Percentiles rank a stretch among this genome's conserved stretches.
phyloP scores from a whole-genome alignment of 2,888 invertebrate genomes.

The Athetis lepigone region DNA sequence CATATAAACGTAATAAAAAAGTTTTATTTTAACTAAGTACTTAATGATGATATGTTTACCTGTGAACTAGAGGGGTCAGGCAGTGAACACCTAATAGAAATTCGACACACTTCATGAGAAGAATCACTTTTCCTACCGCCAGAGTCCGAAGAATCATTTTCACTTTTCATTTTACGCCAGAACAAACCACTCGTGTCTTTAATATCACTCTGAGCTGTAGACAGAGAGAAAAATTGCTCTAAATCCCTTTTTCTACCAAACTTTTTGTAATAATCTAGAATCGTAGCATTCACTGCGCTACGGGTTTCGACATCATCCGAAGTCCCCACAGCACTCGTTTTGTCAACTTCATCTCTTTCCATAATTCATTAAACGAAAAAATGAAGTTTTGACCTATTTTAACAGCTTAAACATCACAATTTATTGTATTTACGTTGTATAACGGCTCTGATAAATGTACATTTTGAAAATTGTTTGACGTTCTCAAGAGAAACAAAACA shows the following conservation, averaged over 20 bases:
- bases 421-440: constrained; percentile 41
- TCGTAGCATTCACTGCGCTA: constrained; percentile 81
- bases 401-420: constrained; percentile 44
- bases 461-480: constrained; percentile 67
- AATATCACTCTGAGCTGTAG: constrained; percentile 84
- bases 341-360: constrained; percentile 74
- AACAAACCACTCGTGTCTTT: constrained; percentile 82
- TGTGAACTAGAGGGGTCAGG: constrained; percentile 78
- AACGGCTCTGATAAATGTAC: constrained; percentile 52
- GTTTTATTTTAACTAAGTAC: too few relatives aligned
- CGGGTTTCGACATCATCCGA: constrained; percentile 65
- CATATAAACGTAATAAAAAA: too few relatives aligned
- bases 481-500: constrained; percentile 55
- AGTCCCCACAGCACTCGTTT: constrained; percentile 51
- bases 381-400: constrained; percentile 30
- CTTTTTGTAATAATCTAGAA: constrained; percentile 92
- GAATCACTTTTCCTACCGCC: constrained; percentile 82
- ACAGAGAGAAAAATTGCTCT: constrained; percentile 92
- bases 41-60: constrained; percentile 67
- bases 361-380: constrained; percentile 67
- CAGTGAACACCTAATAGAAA: constrained; percentile 83
- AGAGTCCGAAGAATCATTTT: constrained; percentile 84
- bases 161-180: constrained; percentile 86
- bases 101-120: constrained; percentile 84
- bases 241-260: constrained; percentile 92